Percentiles rank a stretch among this genome's conserved stretches.
phyloP scores from a whole-genome alignment of 2,113 vertebrate species.

The Hemiprocne comata region DNA sequence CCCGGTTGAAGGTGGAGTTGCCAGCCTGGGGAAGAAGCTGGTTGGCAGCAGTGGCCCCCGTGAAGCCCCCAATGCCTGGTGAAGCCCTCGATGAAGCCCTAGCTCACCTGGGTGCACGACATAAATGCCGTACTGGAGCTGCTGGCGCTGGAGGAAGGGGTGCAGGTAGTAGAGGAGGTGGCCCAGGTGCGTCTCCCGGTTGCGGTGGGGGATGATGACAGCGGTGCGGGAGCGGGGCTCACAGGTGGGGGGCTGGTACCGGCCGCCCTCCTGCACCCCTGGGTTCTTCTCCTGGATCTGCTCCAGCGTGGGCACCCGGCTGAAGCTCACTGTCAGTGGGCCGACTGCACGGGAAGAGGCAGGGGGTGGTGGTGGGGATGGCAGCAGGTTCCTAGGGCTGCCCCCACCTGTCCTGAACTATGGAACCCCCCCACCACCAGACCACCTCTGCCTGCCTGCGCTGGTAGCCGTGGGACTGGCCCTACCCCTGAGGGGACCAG shows the following conservation, averaged over 20 bases:
- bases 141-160: conserved; percentile 94
- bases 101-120: conserved; percentile 92
- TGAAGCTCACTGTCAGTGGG: conserved; percentile 86
- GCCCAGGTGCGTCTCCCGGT: conserved; percentile 89
- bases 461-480: no score
- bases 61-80: no score
- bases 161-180: conserved; percentile 95
- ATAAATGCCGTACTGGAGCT: conserved; percentile 94
- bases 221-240: conserved; percentile 88
- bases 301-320: conserved; percentile 81
- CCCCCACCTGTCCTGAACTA: no score
- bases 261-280: conserved; percentile 82
- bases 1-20: conserved; percentile 92
- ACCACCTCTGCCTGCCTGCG: no score
- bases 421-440: no score
- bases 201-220: conserved; percentile 92
- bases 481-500: no score
- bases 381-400: no score
- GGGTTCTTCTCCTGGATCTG: conserved; percentile 88
- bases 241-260: conserved; percentile 85
- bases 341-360: conserved; percentile 77
- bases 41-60: background rate
- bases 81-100: background rate
- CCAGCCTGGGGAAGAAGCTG: conserved; percentile 67
- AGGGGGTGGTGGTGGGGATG: background rate